phyloP scores from a whole-genome alignment of 2,888 invertebrate species.

The Leptopilina syphax region DNA sequence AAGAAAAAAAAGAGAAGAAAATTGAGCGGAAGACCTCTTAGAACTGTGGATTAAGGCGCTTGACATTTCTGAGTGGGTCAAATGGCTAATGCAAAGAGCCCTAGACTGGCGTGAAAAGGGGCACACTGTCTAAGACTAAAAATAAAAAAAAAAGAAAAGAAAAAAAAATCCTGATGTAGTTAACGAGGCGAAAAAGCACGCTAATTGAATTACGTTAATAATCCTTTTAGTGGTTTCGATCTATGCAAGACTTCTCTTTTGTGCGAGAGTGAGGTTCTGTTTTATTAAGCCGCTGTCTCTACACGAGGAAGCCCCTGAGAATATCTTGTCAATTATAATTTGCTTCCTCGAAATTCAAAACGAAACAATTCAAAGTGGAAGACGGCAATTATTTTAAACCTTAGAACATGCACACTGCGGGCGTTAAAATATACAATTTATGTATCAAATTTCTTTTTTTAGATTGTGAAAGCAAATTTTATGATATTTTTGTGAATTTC shows the following conservation, averaged over 20 bases:
- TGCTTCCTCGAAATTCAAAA: constrained; percentile 23
- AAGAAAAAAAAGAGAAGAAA: constrained; percentile 3
- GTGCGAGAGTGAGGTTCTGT: constrained; percentile 53
- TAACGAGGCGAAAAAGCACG: constrained; percentile 65
- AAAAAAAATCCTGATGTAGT: constrained; percentile 61
- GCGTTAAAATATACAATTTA: too few species aligned
- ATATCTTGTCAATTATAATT: constrained; percentile 42
- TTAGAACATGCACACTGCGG: too few species aligned
- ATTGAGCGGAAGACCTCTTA: constrained; percentile 23
- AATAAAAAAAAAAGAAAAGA: constrained; percentile 48
- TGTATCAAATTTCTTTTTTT: too few species aligned
- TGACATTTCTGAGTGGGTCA: constrained; percentile 31
- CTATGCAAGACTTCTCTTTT: constrained; percentile 54
- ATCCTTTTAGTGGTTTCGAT: constrained; percentile 70
- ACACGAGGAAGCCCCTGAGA: constrained; percentile 62
- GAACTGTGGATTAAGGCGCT: constrained; percentile 32
- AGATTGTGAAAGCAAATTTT: too few species aligned
- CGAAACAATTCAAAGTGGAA: constrained; percentile 29
- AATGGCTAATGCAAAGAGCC: constrained; percentile 21
- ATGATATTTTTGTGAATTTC: too few species aligned
- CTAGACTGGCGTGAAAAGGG: constrained; percentile 50
- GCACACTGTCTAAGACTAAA: constrained; percentile 45
- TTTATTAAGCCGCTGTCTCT: constrained; percentile 69
- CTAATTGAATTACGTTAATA: constrained; percentile 71
- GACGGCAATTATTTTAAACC: neutral